These are phyloP conservation scores for Rallus limicola DNA, from an alignment of 2,113 vertebrate species.

Conservation along the genomic window DNA sequence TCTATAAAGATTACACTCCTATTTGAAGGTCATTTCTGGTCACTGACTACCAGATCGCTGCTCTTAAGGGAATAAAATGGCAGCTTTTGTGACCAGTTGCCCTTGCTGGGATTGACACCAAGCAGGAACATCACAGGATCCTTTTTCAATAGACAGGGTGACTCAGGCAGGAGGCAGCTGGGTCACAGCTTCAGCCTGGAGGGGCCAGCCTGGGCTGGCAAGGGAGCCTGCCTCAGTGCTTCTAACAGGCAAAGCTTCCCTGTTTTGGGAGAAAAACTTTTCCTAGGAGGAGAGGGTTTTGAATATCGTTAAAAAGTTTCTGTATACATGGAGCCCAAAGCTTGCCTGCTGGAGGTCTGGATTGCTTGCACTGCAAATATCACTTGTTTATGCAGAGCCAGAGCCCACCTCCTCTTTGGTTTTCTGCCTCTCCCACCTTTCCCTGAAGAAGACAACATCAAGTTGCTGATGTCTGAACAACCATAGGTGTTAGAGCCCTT, in stretches of 20 bases:
- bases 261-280: neutral
- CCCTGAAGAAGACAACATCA: neutral
- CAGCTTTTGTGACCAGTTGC: neutral
- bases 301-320: neutral
- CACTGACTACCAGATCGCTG: neutral
- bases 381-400: neutral
- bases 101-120: neutral
- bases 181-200: neutral
- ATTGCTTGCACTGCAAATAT: neutral
- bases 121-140: neutral
- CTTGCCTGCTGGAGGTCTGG: neutral
- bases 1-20: neutral
- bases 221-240: neutral
- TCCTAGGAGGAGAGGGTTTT: neutral
- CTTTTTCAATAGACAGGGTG: neutral
- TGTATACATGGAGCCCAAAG: neutral
- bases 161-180: neutral
- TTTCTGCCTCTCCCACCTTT: neutral
- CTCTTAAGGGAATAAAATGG: neutral
- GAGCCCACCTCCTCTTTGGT: neutral
- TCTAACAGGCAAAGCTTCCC: neutral
- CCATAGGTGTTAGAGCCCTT: rapidly evolving
- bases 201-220: neutral
- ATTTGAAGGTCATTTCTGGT: neutral
- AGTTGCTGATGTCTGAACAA: neutral